A percentile compares a stretch with the other conserved stretches of the same genome.
These are phyloP conservation scores for Daphoenositta chrysoptera DNA, from an alignment of 2,113 vertebrate species.

Conservation along the genomic window DNA sequence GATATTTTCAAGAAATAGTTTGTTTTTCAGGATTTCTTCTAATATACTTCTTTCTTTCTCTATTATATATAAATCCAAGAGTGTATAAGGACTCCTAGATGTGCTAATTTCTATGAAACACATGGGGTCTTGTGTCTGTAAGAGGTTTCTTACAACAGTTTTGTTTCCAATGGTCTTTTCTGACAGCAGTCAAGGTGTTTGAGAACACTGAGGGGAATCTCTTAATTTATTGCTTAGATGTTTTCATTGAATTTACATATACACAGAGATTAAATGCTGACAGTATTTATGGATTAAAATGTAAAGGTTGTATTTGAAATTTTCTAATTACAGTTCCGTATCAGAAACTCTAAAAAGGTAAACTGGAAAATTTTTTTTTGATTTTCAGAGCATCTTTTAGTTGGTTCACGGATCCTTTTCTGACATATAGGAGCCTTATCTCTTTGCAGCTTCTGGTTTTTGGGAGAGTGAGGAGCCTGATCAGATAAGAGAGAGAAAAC, in stretches of 20 bases:
- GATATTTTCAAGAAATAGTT: background rate
- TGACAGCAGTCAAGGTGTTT: background rate
- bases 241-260: background rate
- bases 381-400: background rate
- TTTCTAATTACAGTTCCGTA: background rate
- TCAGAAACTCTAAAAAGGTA: background rate
- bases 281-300: background rate
- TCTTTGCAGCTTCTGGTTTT: background rate
- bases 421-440: background rate
- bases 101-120: background rate
- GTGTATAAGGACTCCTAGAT: background rate
- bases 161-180: background rate
- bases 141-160: background rate
- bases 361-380: background rate
- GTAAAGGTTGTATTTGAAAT: background rate
- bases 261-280: background rate
- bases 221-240: background rate
- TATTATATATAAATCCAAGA: background rate
- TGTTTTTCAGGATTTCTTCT: background rate
- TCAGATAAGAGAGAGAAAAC: slow-evolving; percentile 4
- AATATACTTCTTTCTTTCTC: background rate
- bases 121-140: background rate
- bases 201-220: background rate
- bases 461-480: background rate
- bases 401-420: background rate